Conservation (phyloP, 2,888 invertebrate genomes). For the Netelia fuscicornis region DNA sequence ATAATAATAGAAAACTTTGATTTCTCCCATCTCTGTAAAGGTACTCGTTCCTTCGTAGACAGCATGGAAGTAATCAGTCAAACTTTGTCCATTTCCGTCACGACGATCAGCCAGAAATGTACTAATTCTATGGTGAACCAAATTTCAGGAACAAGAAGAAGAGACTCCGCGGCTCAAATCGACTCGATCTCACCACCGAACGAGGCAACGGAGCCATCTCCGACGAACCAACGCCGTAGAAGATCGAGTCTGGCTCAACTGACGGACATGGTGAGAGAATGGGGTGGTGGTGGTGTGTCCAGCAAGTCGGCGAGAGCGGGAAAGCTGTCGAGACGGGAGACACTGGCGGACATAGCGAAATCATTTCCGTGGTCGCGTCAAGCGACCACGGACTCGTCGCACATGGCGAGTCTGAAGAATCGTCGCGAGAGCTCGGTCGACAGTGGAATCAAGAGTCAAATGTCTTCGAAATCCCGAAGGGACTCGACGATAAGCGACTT, state of each 20-base stretch:
- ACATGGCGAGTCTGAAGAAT: conserved; percentile 86
- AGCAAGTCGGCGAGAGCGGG: conserved; percentile 83
- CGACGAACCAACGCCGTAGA: conserved; percentile 90
- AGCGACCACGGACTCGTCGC: conserved; percentile 86
- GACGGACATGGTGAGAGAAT: conserved; percentile 94
- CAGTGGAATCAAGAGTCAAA: conserved; percentile 90
- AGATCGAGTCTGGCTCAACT: conserved; percentile 95
- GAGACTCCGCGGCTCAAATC: conserved; percentile 97
- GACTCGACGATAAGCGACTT: conserved; percentile 90
- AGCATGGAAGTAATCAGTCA: conserved; percentile 29
- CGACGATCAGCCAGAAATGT: neutral
- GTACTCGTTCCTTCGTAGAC: conserved; percentile 8
- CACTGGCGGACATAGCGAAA: conserved; percentile 94
- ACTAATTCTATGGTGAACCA: neutral
- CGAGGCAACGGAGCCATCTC: conserved; percentile 90
- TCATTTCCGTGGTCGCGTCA: conserved; percentile 93
- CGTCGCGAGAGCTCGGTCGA: conserved; percentile 95
- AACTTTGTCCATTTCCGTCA: conserved; percentile 31
- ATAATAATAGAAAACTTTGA: too few relatives aligned
- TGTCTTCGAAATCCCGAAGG: conserved; percentile 90
- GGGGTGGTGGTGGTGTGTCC: conserved; percentile 89
- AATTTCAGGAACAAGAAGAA: conserved; percentile 87
- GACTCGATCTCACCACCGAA: conserved; percentile 92
- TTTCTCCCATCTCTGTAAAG: too few relatives aligned
- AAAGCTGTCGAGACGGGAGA: conserved; percentile 92